A percentile compares a stretch with the other conserved stretches of the same genome.
These are phyloP conservation scores for Pygoscelis adeliae DNA, from an alignment of 2,113 vertebrate species.

Conservation along the genomic window DNA sequence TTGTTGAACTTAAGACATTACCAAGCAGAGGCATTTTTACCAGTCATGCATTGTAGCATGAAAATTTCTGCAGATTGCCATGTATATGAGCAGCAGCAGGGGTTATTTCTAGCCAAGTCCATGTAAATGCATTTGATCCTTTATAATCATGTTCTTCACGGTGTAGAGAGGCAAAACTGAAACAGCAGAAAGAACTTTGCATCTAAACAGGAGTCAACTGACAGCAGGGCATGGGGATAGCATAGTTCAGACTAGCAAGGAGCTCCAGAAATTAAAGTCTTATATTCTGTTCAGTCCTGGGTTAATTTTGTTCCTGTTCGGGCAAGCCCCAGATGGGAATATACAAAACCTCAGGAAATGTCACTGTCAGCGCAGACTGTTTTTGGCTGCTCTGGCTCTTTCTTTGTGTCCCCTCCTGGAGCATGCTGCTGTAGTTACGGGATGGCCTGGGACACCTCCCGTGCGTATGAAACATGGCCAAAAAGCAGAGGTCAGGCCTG, in stretches of 20 bases:
- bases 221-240: background rate
- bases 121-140: background rate
- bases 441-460: background rate
- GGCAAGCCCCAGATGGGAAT: background rate
- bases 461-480: accelerated
- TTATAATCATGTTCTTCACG: background rate
- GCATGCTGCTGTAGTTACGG: background rate
- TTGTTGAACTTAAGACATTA: background rate
- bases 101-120: background rate
- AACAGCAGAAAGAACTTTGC: background rate
- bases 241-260: background rate
- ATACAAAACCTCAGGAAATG: background rate
- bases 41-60: background rate
- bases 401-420: background rate
- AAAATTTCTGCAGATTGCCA: background rate
- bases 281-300: background rate
- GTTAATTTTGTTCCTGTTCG: background rate
- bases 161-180: background rate
- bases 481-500: constrained; percentile 37
- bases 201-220: background rate
- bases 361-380: background rate
- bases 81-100: background rate
- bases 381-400: background rate
- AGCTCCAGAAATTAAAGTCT: background rate
- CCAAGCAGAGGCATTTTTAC: background rate